These are phyloP conservation scores for Jaculus jaculus DNA, from an alignment of 2,113 vertebrate species.

Conservation along the genomic window DNA sequence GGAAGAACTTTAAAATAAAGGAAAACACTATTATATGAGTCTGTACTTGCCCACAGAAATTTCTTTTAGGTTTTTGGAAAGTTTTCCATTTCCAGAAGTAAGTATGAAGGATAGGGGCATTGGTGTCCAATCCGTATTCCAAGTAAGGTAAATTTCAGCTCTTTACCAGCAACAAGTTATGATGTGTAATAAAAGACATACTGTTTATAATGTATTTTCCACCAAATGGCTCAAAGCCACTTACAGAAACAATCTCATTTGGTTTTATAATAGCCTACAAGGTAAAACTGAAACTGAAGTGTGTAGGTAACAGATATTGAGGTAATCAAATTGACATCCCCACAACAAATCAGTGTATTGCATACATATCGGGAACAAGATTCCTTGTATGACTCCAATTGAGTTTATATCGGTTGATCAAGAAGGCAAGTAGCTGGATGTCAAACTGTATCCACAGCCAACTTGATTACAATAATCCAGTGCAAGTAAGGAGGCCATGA, in stretches of 20 bases:
- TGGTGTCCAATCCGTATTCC: constrained; percentile 16
- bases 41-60: background rate
- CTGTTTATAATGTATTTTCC: constrained; percentile 26
- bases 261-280: constrained; percentile 29
- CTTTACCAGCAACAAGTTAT: constrained; percentile 26
- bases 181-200: background rate
- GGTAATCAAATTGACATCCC: background rate
- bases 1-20: constrained; percentile 38
- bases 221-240: constrained; percentile 4
- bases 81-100: constrained; percentile 41
- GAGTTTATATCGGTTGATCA: constrained; percentile 14
- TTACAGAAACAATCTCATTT: constrained; percentile 63
- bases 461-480: background rate
- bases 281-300: constrained; percentile 47
- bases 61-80: constrained; percentile 46
- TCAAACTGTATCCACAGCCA: background rate
- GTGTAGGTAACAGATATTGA: constrained; percentile 52
- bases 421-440: background rate
- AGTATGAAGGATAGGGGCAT: background rate
- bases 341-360: background rate
- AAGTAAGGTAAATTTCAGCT: constrained; percentile 35
- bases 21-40: constrained; percentile 26
- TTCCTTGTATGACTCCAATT: background rate
- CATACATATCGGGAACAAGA: background rate
- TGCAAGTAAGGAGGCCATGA: background rate